Conservation (phyloP, 2,888 invertebrate genomes). For the Deilephila porcellus region DNA sequence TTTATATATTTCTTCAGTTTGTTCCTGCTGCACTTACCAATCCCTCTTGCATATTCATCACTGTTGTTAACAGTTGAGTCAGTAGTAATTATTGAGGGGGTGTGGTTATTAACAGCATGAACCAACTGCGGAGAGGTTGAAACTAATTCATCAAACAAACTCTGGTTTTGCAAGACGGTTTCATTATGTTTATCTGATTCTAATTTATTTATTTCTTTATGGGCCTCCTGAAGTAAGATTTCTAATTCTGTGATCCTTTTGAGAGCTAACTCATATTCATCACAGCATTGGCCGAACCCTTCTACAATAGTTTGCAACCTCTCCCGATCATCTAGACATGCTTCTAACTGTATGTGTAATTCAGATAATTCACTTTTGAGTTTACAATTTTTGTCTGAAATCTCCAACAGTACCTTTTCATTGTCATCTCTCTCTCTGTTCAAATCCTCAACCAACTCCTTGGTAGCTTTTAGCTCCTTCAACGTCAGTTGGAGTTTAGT, state of each 20-base stretch:
- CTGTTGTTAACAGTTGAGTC: background rate
- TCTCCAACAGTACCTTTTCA: too few relatives aligned
- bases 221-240: background rate
- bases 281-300: too few relatives aligned
- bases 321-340: too few relatives aligned
- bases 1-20: background rate
- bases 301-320: too few relatives aligned
- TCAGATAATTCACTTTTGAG: too few relatives aligned
- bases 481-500: too few relatives aligned
- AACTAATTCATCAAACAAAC: background rate
- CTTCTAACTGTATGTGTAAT: too few relatives aligned
- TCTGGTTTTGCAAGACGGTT: background rate
- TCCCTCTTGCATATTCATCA: background rate
- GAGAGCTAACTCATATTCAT: background rate
- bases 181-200: background rate
- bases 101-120: background rate
- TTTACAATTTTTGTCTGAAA: too few relatives aligned
- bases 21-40: background rate
- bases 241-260: background rate
- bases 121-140: constrained; percentile 4
- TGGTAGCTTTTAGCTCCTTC: too few relatives aligned
- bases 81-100: background rate
- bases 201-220: background rate
- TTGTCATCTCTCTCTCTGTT: too few relatives aligned
- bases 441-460: too few relatives aligned